Conservation (phyloP, 1,140 invertebrate genomes). For the Sogatella furcifera region DNA sequence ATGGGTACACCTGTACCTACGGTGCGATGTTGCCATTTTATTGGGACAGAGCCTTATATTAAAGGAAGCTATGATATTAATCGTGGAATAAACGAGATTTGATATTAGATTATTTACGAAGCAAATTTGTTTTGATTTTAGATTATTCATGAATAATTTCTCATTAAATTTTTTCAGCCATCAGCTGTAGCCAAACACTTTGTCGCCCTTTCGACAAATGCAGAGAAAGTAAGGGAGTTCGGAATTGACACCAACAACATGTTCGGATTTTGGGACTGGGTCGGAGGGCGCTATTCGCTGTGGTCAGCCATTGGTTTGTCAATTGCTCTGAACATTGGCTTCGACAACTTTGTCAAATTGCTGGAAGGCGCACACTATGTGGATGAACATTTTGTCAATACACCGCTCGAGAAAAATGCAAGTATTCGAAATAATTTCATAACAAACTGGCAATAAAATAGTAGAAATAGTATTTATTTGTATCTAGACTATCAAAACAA, state of each 20-base stretch:
- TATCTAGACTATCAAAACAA: no score
- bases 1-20: no score
- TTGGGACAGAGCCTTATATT: no score
- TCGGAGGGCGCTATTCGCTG: constrained; percentile 93
- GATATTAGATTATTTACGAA: no score
- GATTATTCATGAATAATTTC: no score
- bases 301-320: constrained; percentile 99
- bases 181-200: constrained; percentile 91
- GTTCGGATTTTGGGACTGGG: constrained; percentile 99
- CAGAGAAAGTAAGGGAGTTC: constrained; percentile 85
- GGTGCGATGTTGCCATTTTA: no score
- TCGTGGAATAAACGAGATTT: no score
- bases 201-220: constrained; percentile 95
- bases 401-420: constrained; percentile 92
- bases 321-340: constrained; percentile 87
- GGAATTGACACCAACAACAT: constrained; percentile 96
- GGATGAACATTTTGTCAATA: constrained; percentile 85
- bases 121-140: no score
- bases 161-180: constrained; percentile 41
- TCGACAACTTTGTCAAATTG: constrained; percentile 90
- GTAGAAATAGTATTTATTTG: no score
- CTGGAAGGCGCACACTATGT: constrained; percentile 84
- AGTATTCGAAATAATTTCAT: constrained; percentile 26
- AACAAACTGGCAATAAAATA: no score
- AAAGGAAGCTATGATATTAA: no score